A percentile compares a stretch with the other conserved stretches of the same genome.
Evolutionary conservation across 2,113 vertebrate genomes (phyloP).

Genomic region (Epinephelus cyanopodus): DNA sequence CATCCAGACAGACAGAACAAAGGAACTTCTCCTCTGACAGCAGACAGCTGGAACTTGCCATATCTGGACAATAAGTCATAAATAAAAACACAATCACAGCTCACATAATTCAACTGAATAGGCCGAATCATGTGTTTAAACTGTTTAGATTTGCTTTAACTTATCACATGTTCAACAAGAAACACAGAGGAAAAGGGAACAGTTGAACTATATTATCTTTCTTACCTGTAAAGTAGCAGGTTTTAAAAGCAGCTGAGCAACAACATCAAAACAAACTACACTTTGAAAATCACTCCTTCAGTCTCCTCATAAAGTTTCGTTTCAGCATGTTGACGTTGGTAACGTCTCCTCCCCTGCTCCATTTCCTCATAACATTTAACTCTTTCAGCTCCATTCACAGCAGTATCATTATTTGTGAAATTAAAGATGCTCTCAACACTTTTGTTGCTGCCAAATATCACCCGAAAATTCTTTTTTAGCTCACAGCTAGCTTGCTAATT

Average conservation of each 20-base stretch:
- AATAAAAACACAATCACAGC: neutral
- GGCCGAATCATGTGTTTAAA: neutral
- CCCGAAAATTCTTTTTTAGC: too few relatives aligned
- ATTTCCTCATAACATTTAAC: too few relatives aligned
- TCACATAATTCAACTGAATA: neutral
- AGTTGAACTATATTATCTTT: neutral
- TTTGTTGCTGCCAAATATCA: too few relatives aligned
- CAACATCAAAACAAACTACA: neutral
- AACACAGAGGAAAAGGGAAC: neutral
- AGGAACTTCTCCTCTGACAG: conserved; percentile 46
- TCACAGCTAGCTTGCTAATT: too few relatives aligned
- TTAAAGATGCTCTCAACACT: too few relatives aligned
- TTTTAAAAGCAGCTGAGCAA: neutral
- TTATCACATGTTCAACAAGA: neutral
- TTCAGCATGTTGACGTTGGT: neutral
- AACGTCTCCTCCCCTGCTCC: neutral
- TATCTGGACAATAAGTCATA: conserved; percentile 31
- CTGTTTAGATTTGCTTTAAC: too few relatives aligned
- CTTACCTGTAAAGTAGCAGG: conserved; percentile 16
- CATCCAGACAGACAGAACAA: conserved; percentile 55
- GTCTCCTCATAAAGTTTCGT: neutral
- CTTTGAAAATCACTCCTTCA: neutral
- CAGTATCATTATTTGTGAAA: too few relatives aligned
- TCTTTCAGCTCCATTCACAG: too few relatives aligned
- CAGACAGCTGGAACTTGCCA: conserved; percentile 40